Evolutionary conservation across 35 echinoderm and acorn worm species (phyloP), one percentile per base, ranked within the genome.

Genomic region (Ophiothrix spiculata): DNA sequence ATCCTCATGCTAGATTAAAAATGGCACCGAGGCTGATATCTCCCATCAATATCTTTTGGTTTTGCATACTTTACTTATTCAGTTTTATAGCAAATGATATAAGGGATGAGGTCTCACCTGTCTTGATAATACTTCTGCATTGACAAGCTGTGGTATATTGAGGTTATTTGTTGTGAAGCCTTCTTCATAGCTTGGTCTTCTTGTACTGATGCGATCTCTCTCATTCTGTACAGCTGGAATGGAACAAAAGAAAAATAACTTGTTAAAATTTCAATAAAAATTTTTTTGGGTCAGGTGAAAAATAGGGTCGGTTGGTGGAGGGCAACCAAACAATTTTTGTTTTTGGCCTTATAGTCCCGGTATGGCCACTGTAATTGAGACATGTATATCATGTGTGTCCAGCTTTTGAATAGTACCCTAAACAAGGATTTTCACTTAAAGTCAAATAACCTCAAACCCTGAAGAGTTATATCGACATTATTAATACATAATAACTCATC

Each of bases 141-240:
- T 91, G 38, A 98, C 88, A 32, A 98, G 88, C 80, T 91, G 86
- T 32, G 35, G 32, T 1, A 98, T 93, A n/a, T 86, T 94, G 37
- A 94, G 78, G n/a, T 75, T 84, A 28, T 74, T 80, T 33, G 88
- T 98, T 38, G 77, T 86, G 4, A 98, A 56, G 21, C 87, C 80
- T 39, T 94, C 92, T 42, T 94, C 92, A 79, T 93, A 97, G 82
- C 91, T 98, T 40, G 95, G 92, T 37, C 95, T 81, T 74, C 95
- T 91, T 4, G 95, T 98, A 77, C 95, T 98, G 38, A 98, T 94
- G 21, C 95, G 85, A 63, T 98, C 95, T 74, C 95, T 56, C 79
- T 98, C 95, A 83, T 98, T 98, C 85, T 98, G 95, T 37, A 98
- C 95, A 83, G 95, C 95, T 98, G 91, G 46, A 75, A 80, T n/a